Evolutionary conservation across 2,888 invertebrate species (phyloP).

Genomic region (Rhopalosiphum nymphaeae): DNA sequence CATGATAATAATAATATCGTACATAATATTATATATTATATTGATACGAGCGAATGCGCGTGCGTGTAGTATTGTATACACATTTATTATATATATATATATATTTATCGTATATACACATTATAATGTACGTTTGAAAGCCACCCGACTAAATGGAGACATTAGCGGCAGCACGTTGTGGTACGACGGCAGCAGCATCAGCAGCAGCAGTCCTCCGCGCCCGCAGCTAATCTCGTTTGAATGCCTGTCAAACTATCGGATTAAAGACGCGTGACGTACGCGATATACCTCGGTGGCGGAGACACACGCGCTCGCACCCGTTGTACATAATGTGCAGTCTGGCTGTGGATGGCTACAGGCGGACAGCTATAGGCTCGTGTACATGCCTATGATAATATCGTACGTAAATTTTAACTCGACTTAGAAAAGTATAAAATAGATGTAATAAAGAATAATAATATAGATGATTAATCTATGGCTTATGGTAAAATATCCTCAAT

Average conservation of each 20-base stretch:
- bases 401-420: no score
- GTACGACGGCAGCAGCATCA: neutral
- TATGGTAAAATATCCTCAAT: no score
- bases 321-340: neutral
- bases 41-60: neutral
- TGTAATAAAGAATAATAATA: no score
- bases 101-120: no score
- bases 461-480: no score
- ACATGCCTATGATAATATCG: neutral
- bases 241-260: slow-evolving; percentile 61
- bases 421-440: no score
- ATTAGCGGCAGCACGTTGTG: slow-evolving; percentile 5
- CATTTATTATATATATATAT: neutral
- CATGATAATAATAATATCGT: neutral
- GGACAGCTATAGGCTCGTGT: neutral
- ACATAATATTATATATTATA: neutral
- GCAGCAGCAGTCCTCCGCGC: slow-evolving; percentile 47
- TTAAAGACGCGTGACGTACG: slow-evolving; percentile 51
- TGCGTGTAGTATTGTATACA: neutral
- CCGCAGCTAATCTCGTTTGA: slow-evolving; percentile 55
- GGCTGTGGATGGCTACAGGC: neutral
- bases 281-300: neutral
- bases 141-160: slow-evolving; percentile 41
- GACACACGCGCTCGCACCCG: slow-evolving; percentile 6
- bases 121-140: neutral